Base-by-base conservation (phyloP, 2,113 vertebrate genomes). In the Turnix velox region DNA sequence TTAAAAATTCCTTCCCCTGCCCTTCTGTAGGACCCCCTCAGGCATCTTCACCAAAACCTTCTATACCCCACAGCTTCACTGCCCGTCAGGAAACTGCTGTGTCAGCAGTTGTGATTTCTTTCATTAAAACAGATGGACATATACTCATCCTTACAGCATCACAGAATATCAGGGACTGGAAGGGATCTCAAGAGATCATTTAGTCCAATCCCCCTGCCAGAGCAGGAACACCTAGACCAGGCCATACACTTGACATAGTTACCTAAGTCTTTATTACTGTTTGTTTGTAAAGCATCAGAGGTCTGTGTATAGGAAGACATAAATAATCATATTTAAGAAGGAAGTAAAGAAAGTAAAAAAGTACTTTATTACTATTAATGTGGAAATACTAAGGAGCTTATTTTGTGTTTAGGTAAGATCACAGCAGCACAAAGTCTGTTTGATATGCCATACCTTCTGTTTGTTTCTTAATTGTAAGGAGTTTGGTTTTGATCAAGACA, bases 391-490 rank as follows among this genome's bases (percentile, higher is more conserved):
- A 20, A 55, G 49, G 42, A 91, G 69, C 74, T 76, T 81, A 83
- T 57, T 86, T 95, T 85, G 78, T 94, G 45, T 92, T 96, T 96
- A 96, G 62, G 51, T 76, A 91, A 94, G 91, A 95, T 96, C 94
- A 96, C 55, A 96, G 92, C 43, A 91, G 59, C 74, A 92, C 62
- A 87, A 95, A 91, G 67, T 91, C 91, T 94, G 84, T 96, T 94
- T 96, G 96, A 96, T 95, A 96, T 93, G 91, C 91, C 81, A 71
- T 94, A 94, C 55, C 58, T 92, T 95, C 95, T 93, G 87, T 92
- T 94, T 95, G 95, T 95, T 96, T 93, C 71, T 93, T 96, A 96
- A 95, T 93, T 92, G 89, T 95, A 91, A 85, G 76, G 77, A 93
- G 74, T 91, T 91, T 85, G 87, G 46, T 72, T 96, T 96, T 96